Base-by-base conservation (phyloP, 2,113 vertebrate species). In the Channa maculata region DNA sequence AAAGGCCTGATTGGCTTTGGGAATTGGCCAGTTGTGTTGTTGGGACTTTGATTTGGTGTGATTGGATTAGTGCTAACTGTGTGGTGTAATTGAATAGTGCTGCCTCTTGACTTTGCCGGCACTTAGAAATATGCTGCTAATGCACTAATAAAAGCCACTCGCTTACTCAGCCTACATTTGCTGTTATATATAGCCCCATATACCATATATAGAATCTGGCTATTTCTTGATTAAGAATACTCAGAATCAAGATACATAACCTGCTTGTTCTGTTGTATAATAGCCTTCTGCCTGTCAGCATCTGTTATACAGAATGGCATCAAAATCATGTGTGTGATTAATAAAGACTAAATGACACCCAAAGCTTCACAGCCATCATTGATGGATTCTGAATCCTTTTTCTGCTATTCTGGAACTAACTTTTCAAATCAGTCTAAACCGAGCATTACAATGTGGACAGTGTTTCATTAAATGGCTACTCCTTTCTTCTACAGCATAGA, bases 1-100 rank as follows among this genome's bases (percentile, higher is more conserved):
- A 43, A 54, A 58, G 77, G 85, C 69, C 87, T 50, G 71, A 88
- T 91, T 87, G 86, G 83, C 78, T 86, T 71, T 33, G 84, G 82
- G 80, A 70, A 49, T 65, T 80, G 75, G 78, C 69, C 67, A 64
- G 61, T 79, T 76, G 82, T 83, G 73, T 71, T 78, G 69, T 61
- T 80, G 86, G 80, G 83, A 76, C 44, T 85, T 77, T 74, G 65
- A 63, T 61, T 82, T 72, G 38, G 46, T 84, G 73, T 73, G 75
- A 65, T 55, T 82, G 74, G 64, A 73, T 89, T 71, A 81, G 82
- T 74, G 52, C 63, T 82, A 61, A 64, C 45, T 85, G 81, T 86
- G 82, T 68, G 38, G 48, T 85, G 74, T 69, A 41, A 75, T 49
- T 69, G 71, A 67, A 65, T 63, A 12, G 38, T 77, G 71, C 70